Percentiles rank a stretch among this genome's conserved stretches.
phyloP scores from a whole-genome alignment of 2,113 vertebrate species.

The Phodopus roborovskii region DNA sequence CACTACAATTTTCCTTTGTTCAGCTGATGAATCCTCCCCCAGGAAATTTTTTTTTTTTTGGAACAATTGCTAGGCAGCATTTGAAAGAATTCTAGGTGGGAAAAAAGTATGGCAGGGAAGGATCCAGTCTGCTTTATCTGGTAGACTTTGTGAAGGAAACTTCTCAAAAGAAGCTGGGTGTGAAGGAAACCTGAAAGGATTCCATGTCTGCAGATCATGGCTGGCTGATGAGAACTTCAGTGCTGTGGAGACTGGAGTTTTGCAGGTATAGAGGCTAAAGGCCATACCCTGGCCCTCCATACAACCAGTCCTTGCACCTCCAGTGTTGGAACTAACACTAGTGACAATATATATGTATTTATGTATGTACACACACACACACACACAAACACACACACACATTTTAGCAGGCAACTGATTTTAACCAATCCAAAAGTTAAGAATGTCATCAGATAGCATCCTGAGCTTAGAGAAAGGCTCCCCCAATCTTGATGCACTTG shows the following conservation, averaged over 20 bases:
- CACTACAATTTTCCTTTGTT: not conserved
- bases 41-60: slow-evolving; percentile 45
- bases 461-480: not conserved
- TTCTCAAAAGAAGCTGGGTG: not conserved
- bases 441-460: not conserved
- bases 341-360: no score
- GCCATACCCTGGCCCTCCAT: not conserved
- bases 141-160: not conserved
- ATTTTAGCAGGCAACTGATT: not conserved
- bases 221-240: not conserved
- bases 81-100: slow-evolving; percentile 22
- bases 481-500: not conserved
- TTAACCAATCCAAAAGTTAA: not conserved
- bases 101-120: not conserved
- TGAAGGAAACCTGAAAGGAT: not conserved
- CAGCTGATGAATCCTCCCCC: not conserved
- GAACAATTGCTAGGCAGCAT: slow-evolving; percentile 32
- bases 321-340: not conserved
- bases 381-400: no score
- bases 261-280: not conserved
- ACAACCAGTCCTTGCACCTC: not conserved
- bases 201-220: not conserved
- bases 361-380: no score
- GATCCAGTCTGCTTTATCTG: not conserved
- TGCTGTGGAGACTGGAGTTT: no score